Conservation (phyloP, 2,797 vertebrate genomes). For the Okamejei kenojei region DNA sequence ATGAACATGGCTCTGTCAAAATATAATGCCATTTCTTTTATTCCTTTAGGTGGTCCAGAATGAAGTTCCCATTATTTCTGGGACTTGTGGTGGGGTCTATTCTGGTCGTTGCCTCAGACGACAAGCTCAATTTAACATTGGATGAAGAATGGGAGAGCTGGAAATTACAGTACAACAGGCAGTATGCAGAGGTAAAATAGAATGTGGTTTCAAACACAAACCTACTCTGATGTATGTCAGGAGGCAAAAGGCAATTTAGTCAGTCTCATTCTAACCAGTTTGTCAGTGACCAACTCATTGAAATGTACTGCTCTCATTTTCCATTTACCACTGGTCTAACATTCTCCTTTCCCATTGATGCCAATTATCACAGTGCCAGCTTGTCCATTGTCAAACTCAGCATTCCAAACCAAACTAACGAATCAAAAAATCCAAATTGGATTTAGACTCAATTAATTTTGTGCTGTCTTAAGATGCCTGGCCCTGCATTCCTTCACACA, state of each 20-base stretch:
- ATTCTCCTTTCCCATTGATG: no score
- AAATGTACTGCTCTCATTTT: no score
- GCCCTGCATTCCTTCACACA: no score
- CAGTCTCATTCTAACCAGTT: no score
- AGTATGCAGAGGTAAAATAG: slow-evolving; percentile 43
- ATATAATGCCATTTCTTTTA: rapidly evolving
- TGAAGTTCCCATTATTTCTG: rapidly evolving
- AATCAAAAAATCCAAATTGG: no score
- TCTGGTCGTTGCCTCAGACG: background rate
- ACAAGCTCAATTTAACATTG: rapidly evolving
- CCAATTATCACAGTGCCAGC: no score
- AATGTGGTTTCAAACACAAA: background rate
- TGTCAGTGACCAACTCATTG: no score
- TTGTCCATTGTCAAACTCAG: no score
- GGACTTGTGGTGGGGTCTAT: slow-evolving; percentile 40
- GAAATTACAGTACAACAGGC: slow-evolving; percentile 42
- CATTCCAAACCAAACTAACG: no score
- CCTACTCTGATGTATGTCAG: background rate
- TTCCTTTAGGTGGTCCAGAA: background rate
- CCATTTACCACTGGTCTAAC: no score
- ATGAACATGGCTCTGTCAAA: background rate
- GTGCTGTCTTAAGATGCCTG: no score
- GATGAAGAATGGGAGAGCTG: slow-evolving; percentile 46
- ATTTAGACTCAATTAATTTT: no score
- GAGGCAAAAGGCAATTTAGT: background rate